Percentiles rank a stretch among this genome's conserved stretches.
phyloP scores from a whole-genome alignment of 1,140 invertebrate species.

The Bactericera cockerelli region DNA sequence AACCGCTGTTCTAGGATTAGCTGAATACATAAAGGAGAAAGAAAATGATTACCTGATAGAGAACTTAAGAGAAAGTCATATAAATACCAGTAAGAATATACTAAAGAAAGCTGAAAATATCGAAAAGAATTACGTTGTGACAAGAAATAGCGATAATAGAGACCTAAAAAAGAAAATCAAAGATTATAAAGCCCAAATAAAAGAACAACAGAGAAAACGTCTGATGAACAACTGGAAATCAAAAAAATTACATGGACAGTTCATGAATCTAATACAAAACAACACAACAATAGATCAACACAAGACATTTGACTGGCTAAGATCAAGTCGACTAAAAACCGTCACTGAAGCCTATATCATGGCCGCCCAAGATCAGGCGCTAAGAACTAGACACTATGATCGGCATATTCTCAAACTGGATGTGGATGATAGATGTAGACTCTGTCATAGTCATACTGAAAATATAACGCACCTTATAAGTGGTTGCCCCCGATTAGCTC shows the following conservation, averaged over 20 bases:
- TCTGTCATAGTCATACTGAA: not conserved
- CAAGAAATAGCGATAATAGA: not conserved
- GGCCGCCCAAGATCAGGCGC: not conserved
- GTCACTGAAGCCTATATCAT: slow-evolving; percentile 5
- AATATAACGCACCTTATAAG: not conserved
- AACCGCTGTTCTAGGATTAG: not conserved
- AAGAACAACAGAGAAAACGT: not conserved
- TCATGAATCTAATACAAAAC: not conserved
- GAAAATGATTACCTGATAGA: not conserved
- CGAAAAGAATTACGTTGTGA: not conserved
- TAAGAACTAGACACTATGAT: slow-evolving; percentile 1
- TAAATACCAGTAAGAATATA: not conserved
- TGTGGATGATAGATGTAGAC: not conserved
- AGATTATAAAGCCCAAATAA: not conserved
- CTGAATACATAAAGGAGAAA: not conserved
- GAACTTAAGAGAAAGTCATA: not conserved
- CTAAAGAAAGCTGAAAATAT: slow-evolving; percentile 1
- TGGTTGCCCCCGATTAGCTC: not conserved
- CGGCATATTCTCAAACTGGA: not conserved
- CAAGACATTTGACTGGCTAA: not conserved
- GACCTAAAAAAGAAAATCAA: not conserved
- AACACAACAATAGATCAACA: not conserved
- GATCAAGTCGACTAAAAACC: not conserved
- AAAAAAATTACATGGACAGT: not conserved
- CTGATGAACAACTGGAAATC: not conserved